Base-by-base conservation (phyloP, 2,888 invertebrate species). In the Sialis fuliginosa region DNA sequence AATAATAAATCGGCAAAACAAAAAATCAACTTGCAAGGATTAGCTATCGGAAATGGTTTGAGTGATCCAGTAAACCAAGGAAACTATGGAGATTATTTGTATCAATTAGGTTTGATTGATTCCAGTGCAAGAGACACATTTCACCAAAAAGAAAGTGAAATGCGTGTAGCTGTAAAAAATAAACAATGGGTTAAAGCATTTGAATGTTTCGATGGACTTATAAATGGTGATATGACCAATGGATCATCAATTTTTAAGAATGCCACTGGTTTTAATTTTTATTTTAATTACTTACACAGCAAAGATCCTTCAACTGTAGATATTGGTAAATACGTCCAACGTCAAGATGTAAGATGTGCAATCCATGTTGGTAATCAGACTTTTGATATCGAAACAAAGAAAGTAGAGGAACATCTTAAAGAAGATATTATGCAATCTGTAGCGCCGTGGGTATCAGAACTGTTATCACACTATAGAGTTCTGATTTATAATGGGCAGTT, bases 401-500 rank as follows among this genome's bases (percentile, higher is more conserved):
- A 50, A n/a, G 92, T 91, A 0, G 86, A 88, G 60, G 56, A 69
- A 6, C 71, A 81, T 60, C 63, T 93, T 22, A 73, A 75, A 52
- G 65, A 69, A 39, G 93, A 95, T 62, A 70, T 90, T 0, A 84
- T 90, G 82, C 76, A 85, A 57, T 81, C 83, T 0, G 79, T 88
- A 6, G 81, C 84, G 6, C 74, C 75, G 0, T 79, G 79, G 74
- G 67, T 88, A 47, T 69, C 75, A 0, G 79, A 80, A 54, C 64
- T 89, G 0, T 59, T 86, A 1, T 68, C 77, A 35, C 64, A 77
- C 54, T 84, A 82, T 56, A 69, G 72, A 60, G 76, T 89, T 10
- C 71, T 92, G 41, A 72, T 91, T 50, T 93, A 92, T 62, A 91
- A 81, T 59, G 93, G 93, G 0, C 92, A 93, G 59, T 61, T 93